phyloP scores from a whole-genome alignment of 2,113 vertebrate genomes.

The Heterotis niloticus region DNA sequence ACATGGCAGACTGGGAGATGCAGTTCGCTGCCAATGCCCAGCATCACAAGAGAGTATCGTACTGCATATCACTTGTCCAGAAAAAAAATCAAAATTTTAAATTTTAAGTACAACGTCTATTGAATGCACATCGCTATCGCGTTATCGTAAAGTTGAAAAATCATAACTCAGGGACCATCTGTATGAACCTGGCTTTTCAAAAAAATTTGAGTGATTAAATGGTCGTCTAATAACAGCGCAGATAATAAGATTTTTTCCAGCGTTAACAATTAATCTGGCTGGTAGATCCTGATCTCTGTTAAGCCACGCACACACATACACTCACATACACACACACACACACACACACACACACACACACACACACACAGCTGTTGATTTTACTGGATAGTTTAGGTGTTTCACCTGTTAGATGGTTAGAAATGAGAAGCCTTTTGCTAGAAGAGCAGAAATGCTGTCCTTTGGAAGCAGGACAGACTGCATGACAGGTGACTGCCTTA shows the following conservation, averaged over 20 bases:
- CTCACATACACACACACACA: too few species aligned
- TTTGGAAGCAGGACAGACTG: neutral
- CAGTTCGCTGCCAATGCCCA: too few species aligned
- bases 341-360: too few species aligned
- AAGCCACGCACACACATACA: too few species aligned
- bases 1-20: too few species aligned
- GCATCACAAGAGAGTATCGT: too few species aligned
- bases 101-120: too few species aligned
- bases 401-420: neutral
- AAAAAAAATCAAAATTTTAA: too few species aligned
- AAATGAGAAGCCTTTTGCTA: neutral
- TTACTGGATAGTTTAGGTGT: neutral
- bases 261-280: neutral
- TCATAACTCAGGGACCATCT: too few species aligned
- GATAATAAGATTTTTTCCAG: neutral
- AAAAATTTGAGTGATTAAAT: neutral
- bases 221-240: conserved; percentile 1
- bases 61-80: too few species aligned
- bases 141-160: too few species aligned
- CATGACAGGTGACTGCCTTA: neutral
- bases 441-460: neutral
- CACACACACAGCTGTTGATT: neutral
- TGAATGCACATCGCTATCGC: too few species aligned
- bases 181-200: neutral
- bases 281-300: neutral